Evolutionary conservation across 92 coral and sea anemone genomes (phyloP).

Genomic region (Epizoanthus stellaris): DNA sequence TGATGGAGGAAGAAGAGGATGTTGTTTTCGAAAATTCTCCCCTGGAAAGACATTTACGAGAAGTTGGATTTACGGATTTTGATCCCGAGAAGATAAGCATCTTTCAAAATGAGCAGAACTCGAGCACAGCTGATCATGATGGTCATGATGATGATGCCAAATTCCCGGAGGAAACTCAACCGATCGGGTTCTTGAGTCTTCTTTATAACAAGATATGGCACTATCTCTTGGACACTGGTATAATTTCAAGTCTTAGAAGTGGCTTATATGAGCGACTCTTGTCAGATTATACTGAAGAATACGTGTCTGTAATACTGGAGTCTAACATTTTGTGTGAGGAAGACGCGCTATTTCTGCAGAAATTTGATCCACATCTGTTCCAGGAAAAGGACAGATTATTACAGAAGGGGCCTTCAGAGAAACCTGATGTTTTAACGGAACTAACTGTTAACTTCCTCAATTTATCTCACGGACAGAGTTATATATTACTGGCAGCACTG

Average conservation of each 20-base stretch:
- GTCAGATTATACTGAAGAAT: constrained; percentile 51
- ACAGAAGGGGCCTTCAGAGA: neutral
- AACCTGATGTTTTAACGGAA: neutral
- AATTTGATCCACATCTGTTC: constrained; percentile 82
- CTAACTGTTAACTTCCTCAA: neutral
- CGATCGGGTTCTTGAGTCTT: neutral
- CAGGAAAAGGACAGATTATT: constrained; percentile 11
- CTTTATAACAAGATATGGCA: constrained; percentile 7
- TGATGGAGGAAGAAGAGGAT: constrained; percentile 78
- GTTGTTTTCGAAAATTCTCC: constrained; percentile 95
- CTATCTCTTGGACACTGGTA: neutral
- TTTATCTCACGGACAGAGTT: neutral
- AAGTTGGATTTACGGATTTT: constrained; percentile 88
- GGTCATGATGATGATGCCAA: neutral
- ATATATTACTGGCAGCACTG: constrained; percentile 7
- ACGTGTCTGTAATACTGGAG: constrained; percentile 58
- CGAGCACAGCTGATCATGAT: constrained; percentile 3
- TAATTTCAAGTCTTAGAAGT: neutral
- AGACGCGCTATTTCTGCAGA: constrained; percentile 67
- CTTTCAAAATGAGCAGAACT: constrained; percentile 1
- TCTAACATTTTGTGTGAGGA: constrained; percentile 79
- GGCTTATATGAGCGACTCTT: constrained; percentile 21
- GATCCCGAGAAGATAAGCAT: constrained; percentile 55
- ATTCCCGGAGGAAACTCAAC: no score
- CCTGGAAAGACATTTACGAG: constrained; percentile 79